Evolutionary conservation across 37 sponge, comb jelly and placozoan species (phyloP), one percentile per base, ranked within the genome.

Genomic region (Aplysina aerophoba): DNA sequence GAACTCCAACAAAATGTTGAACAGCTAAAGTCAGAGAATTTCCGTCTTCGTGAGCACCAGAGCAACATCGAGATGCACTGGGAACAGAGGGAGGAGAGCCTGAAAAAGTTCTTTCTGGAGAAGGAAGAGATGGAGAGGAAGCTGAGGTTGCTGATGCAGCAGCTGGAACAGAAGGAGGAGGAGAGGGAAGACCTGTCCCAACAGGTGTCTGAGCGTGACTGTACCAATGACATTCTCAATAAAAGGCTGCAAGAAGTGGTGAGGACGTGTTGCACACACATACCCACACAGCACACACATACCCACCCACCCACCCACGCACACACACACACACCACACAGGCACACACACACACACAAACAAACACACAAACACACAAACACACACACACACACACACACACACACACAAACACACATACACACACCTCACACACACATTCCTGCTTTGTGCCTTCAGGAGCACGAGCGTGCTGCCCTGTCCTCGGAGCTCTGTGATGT

Each of bases 81-180:
- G 1, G 78, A 75, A 44, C 78, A 36, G 14, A 37, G 78, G 24
- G 78, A 75, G 53, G 78, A 75, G 53, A 75, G 78, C 24, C 41
- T 75, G 44, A 75, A 75, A 35, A 69, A 69, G 34, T 35, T 69
- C 28, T 8, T 35, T 15, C 16, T 3, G 22, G 44, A 53, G 24
- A 75, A 36, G 25, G 78, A 16, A 19, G n/a, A 53, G 4, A 1
- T 75, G 53, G 78, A 75, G 78, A 75, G 37, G 78, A 75, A 75
- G 54, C 25, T 50, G 44, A 75, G 54, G 14, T 15, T 53, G 54
- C 37, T 75, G 1, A 53, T 36, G 22, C 78, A 75, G 53, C 78
- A 75, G n/a, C 12, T 75, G 78, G 78, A 75, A 36, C 78, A 75
- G 78, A 75, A 75, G 54, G 54, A 75, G n/a, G 54, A 22, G 21